Base-by-base conservation (phyloP, 2,888 invertebrate genomes). In the Gandaritis pyraliata region DNA sequence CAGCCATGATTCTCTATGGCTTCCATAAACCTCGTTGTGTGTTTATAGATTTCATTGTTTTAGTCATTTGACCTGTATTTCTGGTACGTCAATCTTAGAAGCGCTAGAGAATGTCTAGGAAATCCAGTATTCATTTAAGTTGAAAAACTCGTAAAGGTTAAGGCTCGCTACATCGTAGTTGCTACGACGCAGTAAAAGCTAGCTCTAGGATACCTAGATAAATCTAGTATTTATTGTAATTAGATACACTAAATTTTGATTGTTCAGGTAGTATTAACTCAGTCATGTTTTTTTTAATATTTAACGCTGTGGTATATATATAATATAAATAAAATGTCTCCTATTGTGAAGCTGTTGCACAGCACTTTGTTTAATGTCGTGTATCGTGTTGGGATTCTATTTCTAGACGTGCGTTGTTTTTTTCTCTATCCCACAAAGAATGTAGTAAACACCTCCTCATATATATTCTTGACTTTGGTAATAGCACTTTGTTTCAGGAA, bases 341-440 rank as follows among this genome's bases (percentile, higher is more conserved):
- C 10, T 6, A 33, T 33, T 41, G n/a, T 41, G 5, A 29, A n/a
- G 6, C 6, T 46, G n/a, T 29, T 46, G 13, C n/a, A 23, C 1
- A 13, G 8, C 10, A 47, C 12, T 48, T 2, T 36, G 38, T 10
- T 13, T 47, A 11, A 12, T 58, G 39, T 56, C 15, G 36, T 52
- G 15, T 43, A 46, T 58, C 51, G 54, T 55, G 38, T 39, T 36
- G 16, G 36, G 30, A 43, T 68, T 74, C 67, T 76, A 74, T 78
- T 74, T 73, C 57, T 41, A 71, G 56, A 56, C n/a, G 38, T 64
- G 48, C 53, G 56, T 56, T 49, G 66, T 60, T 81, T 23, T 38
- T 58, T 58, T n/a, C 58, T 66, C 64, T 71, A 76, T 78, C 73
- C 74, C 72, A 72, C 75, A 63, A 67, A 77, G 71, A 66, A 54